Conservation (phyloP, 2,888 invertebrate species). For the Lepidochitona cinerea region DNA sequence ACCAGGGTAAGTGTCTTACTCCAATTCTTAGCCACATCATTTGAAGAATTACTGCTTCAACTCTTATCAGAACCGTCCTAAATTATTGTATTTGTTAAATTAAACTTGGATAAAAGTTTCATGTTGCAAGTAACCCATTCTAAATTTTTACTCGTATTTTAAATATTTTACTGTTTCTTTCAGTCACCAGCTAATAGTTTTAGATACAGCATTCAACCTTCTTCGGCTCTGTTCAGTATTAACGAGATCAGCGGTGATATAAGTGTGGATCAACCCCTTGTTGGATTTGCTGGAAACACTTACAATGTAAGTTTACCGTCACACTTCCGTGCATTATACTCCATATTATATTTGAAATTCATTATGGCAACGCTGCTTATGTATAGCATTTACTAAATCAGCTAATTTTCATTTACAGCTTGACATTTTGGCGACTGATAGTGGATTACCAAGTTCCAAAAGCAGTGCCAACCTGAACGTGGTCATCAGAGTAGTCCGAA, state of each 20-base stretch:
- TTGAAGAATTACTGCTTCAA: no score
- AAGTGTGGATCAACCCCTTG: not conserved
- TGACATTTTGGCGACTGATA: conserved; percentile 13
- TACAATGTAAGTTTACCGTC: not conserved
- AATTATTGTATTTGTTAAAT: no score
- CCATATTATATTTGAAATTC: no score
- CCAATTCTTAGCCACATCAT: no score
- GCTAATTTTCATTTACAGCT: conserved; percentile 17
- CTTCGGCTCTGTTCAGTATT: not conserved
- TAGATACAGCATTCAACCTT: conserved; percentile 5
- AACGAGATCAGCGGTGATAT: not conserved
- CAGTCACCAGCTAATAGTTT: conserved; percentile 23
- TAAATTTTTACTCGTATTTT: no score
- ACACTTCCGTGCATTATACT: no score
- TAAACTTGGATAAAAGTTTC: no score
- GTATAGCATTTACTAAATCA: no score
- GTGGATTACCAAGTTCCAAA: conserved; percentile 4
- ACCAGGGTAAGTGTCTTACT: not conserved
- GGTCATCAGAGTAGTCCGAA: conserved; percentile 44
- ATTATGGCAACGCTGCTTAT: no score
- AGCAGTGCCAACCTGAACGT: conserved; percentile 20
- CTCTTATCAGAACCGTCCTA: no score
- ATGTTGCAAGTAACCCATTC: no score
- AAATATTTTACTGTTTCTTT: no score
- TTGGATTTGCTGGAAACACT: not conserved